These are phyloP conservation scores for Alectoris magna DNA, from an alignment of 2,797 vertebrate species.

Conservation along the genomic window DNA sequence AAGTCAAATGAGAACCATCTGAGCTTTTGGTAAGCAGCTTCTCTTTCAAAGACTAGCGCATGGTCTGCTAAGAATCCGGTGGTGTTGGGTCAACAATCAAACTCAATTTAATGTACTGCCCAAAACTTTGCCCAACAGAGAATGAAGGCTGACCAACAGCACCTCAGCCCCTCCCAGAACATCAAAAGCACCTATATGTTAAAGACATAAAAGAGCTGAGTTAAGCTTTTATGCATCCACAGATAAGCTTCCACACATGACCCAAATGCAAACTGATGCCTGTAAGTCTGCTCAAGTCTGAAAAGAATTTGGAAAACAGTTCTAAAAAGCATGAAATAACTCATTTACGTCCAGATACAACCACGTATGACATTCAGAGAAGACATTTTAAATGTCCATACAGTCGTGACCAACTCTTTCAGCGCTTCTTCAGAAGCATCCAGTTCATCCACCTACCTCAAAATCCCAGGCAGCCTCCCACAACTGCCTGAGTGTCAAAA, in stretches of 20 bases:
- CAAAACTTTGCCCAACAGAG: conserved; percentile 1
- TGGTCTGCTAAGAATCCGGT: neutral
- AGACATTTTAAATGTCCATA: conserved; percentile 50
- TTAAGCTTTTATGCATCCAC: neutral
- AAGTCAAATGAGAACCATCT: neutral
- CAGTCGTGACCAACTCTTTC: conserved; percentile 58
- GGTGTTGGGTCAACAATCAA: neutral
- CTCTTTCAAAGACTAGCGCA: neutral
- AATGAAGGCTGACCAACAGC: conserved; percentile 1
- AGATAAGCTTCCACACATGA: conserved; percentile 3
- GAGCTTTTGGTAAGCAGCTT: neutral
- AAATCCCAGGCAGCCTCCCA: conserved; percentile 65
- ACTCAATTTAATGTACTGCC: neutral
- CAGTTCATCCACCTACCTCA: conserved; percentile 35
- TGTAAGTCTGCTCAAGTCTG: neutral
- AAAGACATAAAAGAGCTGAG: conserved; percentile 21
- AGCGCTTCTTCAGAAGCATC: conserved; percentile 38
- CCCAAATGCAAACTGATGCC: neutral
- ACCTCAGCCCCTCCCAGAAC: conserved; percentile 28
- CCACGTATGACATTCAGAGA: conserved; percentile 4
- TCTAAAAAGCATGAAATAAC: conserved; percentile 10
- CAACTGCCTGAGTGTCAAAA: conserved; percentile 52
- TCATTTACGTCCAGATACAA: conserved; percentile 14
- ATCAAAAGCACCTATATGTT: conserved; percentile 33
- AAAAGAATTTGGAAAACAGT: neutral